Base-by-base conservation (phyloP, 1,140 invertebrate genomes). In the Lysiphlebus fabarum region DNA sequence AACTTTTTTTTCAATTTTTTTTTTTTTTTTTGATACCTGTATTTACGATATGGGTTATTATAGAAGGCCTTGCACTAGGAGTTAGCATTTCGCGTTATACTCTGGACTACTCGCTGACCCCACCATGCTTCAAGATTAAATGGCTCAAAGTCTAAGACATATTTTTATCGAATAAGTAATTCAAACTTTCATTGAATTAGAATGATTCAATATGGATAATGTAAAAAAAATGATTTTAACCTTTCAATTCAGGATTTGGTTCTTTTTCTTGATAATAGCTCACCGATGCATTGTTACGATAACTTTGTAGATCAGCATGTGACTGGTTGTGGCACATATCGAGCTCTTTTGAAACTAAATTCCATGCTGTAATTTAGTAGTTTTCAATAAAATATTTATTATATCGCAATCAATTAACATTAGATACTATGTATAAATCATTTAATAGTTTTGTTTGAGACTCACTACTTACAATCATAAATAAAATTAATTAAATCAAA, bases 51-150 rank as follows among this genome's bases (percentile, higher is more conserved):
- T 58, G 73, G 69, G 48, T 76, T 71, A 34, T 69, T 56, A 37
- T 62, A 64, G 53, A 63, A 66, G 66, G 73, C 74, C 69, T 74
- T 72, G 67, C 75, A 79, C 77, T 79, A 79, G 70, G 77, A 78
- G 59, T 67, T 79, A n/a, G 74, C 49, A 64, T 77, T 78, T 58
- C 77, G 71, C 37, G 75, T 71, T 12, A 77, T 69, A 65, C 67
- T 83, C 62, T 84, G 81, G 56, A 82, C 82, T 58, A 84, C 70
- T 61, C 82, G 76, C 60, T 83, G 77, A 55, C 83, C 83, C 83
- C 83, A 85, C 72, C 80, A 85, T 26, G 81, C 78, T 67, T 85
- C 84, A 54, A 86, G 70, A 74, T 86, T 82, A 67, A 86, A 86
- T 11, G 83, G 83, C 66, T 83, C 76, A 69, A 86, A 86, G 73